Percentiles rank a stretch among this genome's conserved stretches.
Conservation (phyloP, 2,888 invertebrate genomes). For the Protophormia terraenovae region DNA sequence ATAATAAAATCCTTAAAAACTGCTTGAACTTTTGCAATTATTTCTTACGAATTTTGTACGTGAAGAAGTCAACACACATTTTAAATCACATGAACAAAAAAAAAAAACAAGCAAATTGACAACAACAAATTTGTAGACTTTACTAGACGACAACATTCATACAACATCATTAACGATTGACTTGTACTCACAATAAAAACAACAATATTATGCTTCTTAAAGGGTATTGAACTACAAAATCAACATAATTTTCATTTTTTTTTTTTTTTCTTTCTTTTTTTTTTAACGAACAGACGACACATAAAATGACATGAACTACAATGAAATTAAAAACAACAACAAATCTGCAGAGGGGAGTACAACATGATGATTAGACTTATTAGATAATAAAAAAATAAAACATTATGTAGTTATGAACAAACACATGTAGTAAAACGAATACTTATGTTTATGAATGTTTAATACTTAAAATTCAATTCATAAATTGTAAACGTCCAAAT, state of each 20-base stretch:
- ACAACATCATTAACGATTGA: not conserved
- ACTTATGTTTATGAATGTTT: not conserved
- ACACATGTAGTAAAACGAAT: not conserved
- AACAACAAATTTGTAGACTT: not conserved
- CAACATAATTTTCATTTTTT: not conserved
- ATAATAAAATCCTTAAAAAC: too few relatives aligned
- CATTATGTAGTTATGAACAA: not conserved
- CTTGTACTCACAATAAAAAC: not conserved
- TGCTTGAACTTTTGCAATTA: too few relatives aligned
- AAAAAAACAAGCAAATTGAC: not conserved
- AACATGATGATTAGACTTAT: not conserved
- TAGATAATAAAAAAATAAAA: not conserved
- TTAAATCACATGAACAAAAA: too few relatives aligned
- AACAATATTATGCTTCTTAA: not conserved
- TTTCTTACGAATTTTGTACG: too few relatives aligned
- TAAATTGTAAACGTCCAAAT: not conserved
- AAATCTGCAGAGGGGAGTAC: too few relatives aligned
- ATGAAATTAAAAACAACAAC: too few relatives aligned
- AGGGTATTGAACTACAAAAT: constrained; percentile 39
- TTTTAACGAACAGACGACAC: too few relatives aligned
- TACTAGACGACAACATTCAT: not conserved
- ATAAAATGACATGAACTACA: not conserved
- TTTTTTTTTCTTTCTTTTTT: too few relatives aligned
- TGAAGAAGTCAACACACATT: too few relatives aligned
- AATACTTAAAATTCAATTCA: constrained; percentile 3